Base-by-base conservation (phyloP, 2,888 invertebrate species). In the Phortica okadai region DNA sequence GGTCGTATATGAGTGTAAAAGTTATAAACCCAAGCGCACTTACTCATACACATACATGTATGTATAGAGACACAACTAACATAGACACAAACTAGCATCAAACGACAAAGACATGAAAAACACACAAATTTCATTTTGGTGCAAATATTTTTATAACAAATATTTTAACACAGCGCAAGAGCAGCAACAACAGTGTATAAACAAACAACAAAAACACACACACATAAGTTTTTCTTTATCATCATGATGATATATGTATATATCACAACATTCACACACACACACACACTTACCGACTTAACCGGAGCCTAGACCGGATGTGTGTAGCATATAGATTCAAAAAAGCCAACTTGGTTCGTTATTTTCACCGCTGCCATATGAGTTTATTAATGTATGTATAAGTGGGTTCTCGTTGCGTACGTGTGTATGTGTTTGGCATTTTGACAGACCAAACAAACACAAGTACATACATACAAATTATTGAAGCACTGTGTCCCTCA, bases 71-170 rank as follows among this genome's bases (percentile, higher is more conserved):
- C 81, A 75, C 83, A 82, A 80, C 80, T 74, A 77, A 75, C 74
- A 33, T 44, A 73, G 73, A 58, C 59, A 73, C 76, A 16, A 70
- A 79, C 67, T 66, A 56, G 45, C 72, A 41, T 74, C 33, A 59
- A 42, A 7, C n/a, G 8, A 56, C 21, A n/a, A 75, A 76, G 73
- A 78, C 75, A 75, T 76, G 76, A 74, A 84, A 80, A 82, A 80
- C 87, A 84, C 64, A 81, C 88, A 83, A 54, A 70, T 75, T 75
- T 75, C 70, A 33, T 56, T 75, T 44, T 8, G 75, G 58, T 75
- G 75, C 64, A 75, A 87, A 85, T 86, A 85, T 87, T 85, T 85
- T 81, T 73, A 80, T 80, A 87, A 79, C 84, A 83, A 85, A 88
- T 85, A 88, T 85, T 85, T 87, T 80, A 73, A 59, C 73, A 73